These are phyloP conservation scores for Pseudochirops corinnae DNA, from an alignment of 2,797 vertebrate species.

Conservation along the genomic window DNA sequence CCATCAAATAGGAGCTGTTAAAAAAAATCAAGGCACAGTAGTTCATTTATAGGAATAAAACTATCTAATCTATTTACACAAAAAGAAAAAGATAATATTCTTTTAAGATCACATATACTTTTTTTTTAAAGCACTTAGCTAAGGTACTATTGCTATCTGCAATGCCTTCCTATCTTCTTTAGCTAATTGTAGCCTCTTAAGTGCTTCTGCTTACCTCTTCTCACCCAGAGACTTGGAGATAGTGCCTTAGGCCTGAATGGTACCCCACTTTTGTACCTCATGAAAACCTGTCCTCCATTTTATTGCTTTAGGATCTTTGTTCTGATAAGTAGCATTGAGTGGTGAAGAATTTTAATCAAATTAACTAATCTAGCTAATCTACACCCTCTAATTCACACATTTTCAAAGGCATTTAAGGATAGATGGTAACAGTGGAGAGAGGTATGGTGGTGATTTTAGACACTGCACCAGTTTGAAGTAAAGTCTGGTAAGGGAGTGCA, in stretches of 20 bases:
- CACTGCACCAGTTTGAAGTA: neutral
- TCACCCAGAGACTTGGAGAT: neutral
- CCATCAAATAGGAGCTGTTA: neutral
- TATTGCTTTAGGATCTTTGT: neutral
- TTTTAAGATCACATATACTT: constrained; percentile 33
- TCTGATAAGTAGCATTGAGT: neutral
- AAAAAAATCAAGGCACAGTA: constrained; percentile 11
- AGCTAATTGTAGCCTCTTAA: neutral
- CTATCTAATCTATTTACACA: constrained; percentile 13
- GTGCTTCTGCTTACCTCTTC: neutral
- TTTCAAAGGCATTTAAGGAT: neutral
- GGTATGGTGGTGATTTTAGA: neutral
- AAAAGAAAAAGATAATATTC: constrained; percentile 33
- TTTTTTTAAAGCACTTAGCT: constrained; percentile 10
- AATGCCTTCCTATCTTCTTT: constrained; percentile 35
- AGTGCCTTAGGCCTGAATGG: neutral
- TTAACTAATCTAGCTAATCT: neutral
- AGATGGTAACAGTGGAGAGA: neutral
- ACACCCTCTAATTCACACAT: neutral
- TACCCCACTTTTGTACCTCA: neutral
- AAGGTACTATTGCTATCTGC: neutral
- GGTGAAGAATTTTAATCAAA: neutral
- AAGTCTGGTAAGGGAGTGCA: neutral
- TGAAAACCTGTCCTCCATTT: neutral
- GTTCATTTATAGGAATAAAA: constrained; percentile 1